phyloP scores from a whole-genome alignment of 2,888 invertebrate genomes.

The Andrena dorsata region DNA sequence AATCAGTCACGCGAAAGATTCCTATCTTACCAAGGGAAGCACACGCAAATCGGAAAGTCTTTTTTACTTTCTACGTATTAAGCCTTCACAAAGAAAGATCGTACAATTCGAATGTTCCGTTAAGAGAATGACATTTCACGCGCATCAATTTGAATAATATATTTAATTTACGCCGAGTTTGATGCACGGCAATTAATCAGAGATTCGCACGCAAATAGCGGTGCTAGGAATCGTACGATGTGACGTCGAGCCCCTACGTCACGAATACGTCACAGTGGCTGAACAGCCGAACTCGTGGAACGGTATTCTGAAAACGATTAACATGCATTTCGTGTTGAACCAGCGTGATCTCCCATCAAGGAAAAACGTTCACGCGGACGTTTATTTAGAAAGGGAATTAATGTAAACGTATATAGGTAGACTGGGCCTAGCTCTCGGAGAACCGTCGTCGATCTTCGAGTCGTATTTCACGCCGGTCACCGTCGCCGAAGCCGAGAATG shows the following conservation, averaged over 20 bases:
- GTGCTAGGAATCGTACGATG: conserved; percentile 52
- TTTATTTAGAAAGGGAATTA: not conserved
- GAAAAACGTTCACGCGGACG: not conserved
- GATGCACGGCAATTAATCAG: conserved; percentile 4
- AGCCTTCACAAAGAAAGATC: not conserved
- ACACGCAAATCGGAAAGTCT: not conserved
- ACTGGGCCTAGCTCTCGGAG: conserved; percentile 4
- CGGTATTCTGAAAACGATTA: conserved; percentile 4
- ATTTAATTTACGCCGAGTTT: not conserved
- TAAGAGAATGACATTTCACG: not conserved
- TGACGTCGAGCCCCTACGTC: conserved; percentile 48
- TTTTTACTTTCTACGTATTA: not conserved
- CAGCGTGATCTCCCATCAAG: not conserved
- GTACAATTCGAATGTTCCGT: not conserved
- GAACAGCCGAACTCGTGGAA: conserved; percentile 16
- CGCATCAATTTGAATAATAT: not conserved
- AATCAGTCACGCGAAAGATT: too few relatives aligned
- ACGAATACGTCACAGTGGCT: conserved; percentile 26
- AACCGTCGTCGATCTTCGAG: conserved; percentile 31
- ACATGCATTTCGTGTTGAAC: conserved; percentile 12
- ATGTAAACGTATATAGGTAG: not conserved
- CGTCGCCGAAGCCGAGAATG: conserved; percentile 41
- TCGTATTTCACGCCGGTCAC: conserved; percentile 48
- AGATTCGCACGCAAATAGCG: conserved; percentile 1
- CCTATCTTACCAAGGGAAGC: too few relatives aligned